A percentile compares a stretch with the other conserved stretches of the same genome.
Evolutionary conservation across 2,797 vertebrate species (phyloP).

Genomic region (Spinibarbus caldwelli): DNA sequence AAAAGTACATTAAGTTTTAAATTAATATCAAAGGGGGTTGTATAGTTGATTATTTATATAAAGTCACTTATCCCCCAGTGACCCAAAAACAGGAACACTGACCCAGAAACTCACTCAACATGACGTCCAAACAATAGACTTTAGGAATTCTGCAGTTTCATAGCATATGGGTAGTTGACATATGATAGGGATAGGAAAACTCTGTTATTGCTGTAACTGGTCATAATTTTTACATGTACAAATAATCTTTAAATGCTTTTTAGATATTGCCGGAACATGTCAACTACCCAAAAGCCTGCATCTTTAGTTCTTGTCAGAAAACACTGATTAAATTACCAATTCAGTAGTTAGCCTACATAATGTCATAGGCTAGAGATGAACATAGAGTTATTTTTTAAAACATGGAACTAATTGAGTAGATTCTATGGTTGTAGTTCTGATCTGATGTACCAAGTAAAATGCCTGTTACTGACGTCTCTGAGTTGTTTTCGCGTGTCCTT

Average conservation of each 20-base stretch:
- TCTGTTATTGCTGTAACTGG: not conserved
- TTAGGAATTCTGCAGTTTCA: not conserved
- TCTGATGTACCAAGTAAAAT: slow-evolving; percentile 25
- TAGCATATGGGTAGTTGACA: slow-evolving; percentile 1
- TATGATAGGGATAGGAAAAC: not conserved
- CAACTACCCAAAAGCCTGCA: not conserved
- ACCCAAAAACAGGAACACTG: slow-evolving; percentile 36
- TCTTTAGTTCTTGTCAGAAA: not conserved
- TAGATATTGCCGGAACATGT: not conserved
- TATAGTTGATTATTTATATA: slow-evolving; percentile 44
- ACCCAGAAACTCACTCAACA: slow-evolving; percentile 32
- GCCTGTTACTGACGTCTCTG: slow-evolving; percentile 9
- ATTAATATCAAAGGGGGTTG: slow-evolving; percentile 20
- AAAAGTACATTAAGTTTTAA: slow-evolving; percentile 26
- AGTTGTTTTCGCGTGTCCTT: slow-evolving; percentile 27
- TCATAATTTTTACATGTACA: not conserved
- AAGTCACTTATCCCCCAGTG: slow-evolving; percentile 30
- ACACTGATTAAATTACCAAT: not conserved
- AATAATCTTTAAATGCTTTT: not conserved
- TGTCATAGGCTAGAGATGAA: not conserved
- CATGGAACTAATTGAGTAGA: not conserved
- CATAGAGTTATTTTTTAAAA: not conserved
- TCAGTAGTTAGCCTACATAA: not conserved
- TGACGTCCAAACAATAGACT: slow-evolving; percentile 19
- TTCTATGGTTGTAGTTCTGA: not conserved